Evolutionary conservation across 2,888 invertebrate species (phyloP).

Genomic region (Rhogogaster chlorosoma): DNA sequence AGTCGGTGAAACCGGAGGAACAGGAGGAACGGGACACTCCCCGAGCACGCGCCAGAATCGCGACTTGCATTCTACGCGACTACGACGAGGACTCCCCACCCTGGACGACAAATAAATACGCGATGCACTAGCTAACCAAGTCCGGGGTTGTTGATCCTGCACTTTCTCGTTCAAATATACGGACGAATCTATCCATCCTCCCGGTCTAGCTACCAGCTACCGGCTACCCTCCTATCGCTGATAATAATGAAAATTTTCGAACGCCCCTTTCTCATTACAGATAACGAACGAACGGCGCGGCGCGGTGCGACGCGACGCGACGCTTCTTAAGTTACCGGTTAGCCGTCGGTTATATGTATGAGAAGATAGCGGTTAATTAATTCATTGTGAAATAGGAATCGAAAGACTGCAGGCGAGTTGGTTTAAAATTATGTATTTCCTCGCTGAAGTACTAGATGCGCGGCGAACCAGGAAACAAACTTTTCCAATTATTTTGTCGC

Average conservation of each 20-base stretch:
- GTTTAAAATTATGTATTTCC: slow-evolving; percentile 42
- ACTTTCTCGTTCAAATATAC: slow-evolving; percentile 13
- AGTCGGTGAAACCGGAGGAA: slow-evolving; percentile 39
- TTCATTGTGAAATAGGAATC: slow-evolving; percentile 29
- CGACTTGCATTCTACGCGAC: slow-evolving; percentile 61
- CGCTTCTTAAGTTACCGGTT: slow-evolving; percentile 13
- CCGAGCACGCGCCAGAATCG: slow-evolving; percentile 68
- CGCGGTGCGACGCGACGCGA: no score
- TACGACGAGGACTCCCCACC: background rate
- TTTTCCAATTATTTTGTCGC: slow-evolving; percentile 50
- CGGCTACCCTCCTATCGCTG: background rate
- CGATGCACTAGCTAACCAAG: slow-evolving; percentile 67
- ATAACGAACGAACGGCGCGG: background rate
- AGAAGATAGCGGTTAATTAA: slow-evolving; percentile 27
- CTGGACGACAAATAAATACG: slow-evolving; percentile 68
- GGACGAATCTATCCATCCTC: slow-evolving; percentile 22
- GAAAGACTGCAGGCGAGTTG: slow-evolving; percentile 9
- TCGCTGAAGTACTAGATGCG: slow-evolving; percentile 7
- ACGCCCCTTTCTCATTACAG: background rate
- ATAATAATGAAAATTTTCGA: slow-evolving; percentile 32
- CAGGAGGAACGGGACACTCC: slow-evolving; percentile 44
- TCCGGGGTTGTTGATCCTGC: slow-evolving; percentile 70
- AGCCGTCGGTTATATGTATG: background rate
- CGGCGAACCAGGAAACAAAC: slow-evolving; percentile 43
- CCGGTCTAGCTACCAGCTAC: background rate